Percentiles rank a stretch among this genome's conserved stretches.
Evolutionary conservation across 2,797 vertebrate species (phyloP).

Genomic region (Channallabes apus): DNA sequence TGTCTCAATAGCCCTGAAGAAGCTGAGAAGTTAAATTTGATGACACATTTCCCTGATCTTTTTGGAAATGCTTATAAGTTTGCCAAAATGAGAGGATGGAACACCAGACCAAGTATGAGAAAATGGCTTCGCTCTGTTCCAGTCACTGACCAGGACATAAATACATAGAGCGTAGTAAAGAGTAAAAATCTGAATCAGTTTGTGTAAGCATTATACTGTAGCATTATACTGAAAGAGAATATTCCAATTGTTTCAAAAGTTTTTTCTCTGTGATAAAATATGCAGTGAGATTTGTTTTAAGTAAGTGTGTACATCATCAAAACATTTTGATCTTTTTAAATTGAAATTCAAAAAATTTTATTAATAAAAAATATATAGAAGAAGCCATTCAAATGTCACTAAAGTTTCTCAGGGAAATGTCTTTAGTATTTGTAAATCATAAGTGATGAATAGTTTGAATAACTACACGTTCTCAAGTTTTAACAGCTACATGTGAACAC

Average conservation of each 20-base stretch:
- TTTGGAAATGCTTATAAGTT: slow-evolving; percentile 61
- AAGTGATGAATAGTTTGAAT: background rate
- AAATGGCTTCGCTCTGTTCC: slow-evolving; percentile 40
- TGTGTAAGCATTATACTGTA: background rate
- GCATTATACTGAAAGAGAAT: too few relatives aligned
- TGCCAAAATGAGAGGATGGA: slow-evolving; percentile 58
- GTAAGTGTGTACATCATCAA: background rate
- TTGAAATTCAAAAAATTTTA: too few relatives aligned
- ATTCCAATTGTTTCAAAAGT: background rate
- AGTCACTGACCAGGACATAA: background rate
- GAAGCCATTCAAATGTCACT: background rate
- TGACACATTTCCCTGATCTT: slow-evolving; percentile 60
- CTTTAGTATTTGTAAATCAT: background rate
- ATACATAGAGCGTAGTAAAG: background rate
- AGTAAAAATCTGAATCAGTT: background rate
- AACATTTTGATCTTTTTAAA: too few relatives aligned
- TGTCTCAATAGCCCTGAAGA: slow-evolving; percentile 52
- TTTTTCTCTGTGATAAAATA: background rate
- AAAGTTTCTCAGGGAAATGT: background rate
- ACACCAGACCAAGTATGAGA: slow-evolving; percentile 47
- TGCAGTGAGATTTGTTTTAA: background rate
- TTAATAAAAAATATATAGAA: background rate
- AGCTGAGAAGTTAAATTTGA: slow-evolving; percentile 45
- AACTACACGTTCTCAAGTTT: background rate
- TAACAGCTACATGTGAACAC: background rate